These are phyloP conservation scores for Thryonomys swinderianus DNA, from an alignment of 2,113 vertebrate genomes.

Conservation along the genomic window DNA sequence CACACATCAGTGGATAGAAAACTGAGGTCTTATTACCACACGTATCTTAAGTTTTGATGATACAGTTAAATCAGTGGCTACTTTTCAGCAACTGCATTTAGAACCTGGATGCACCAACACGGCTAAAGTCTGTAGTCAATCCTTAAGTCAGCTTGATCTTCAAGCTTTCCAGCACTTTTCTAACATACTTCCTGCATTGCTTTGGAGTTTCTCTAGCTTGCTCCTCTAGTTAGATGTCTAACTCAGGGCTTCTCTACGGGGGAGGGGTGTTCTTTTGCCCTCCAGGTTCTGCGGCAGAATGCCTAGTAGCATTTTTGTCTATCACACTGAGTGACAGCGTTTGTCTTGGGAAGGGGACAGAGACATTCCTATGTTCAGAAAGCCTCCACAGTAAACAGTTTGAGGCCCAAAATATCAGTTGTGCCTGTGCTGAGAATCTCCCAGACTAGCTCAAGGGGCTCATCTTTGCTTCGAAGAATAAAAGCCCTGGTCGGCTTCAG, in stretches of 20 bases:
- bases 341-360: not conserved
- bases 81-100: not conserved
- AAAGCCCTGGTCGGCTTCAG: not conserved
- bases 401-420: not conserved
- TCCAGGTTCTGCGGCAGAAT: not conserved
- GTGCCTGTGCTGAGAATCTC: not conserved
- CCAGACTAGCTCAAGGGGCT: not conserved
- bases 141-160: no score
- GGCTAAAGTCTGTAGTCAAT: not conserved
- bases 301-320: not conserved
- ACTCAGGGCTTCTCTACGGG: not conserved
- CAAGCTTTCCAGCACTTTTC: not conserved
- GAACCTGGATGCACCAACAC: not conserved
- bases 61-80: not conserved
- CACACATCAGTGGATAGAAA: not conserved
- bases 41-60: constrained; percentile 9
- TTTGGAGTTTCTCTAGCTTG: not conserved
- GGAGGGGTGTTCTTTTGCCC: not conserved
- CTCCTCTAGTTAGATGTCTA: not conserved
- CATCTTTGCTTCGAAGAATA: not conserved
- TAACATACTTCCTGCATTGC: not conserved
- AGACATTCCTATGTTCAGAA: not conserved
- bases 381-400: not conserved
- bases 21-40: not conserved
- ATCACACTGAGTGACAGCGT: not conserved